These are phyloP conservation scores for Eublepharis macularius DNA, from an alignment of 2,113 vertebrate species.

Conservation along the genomic window DNA sequence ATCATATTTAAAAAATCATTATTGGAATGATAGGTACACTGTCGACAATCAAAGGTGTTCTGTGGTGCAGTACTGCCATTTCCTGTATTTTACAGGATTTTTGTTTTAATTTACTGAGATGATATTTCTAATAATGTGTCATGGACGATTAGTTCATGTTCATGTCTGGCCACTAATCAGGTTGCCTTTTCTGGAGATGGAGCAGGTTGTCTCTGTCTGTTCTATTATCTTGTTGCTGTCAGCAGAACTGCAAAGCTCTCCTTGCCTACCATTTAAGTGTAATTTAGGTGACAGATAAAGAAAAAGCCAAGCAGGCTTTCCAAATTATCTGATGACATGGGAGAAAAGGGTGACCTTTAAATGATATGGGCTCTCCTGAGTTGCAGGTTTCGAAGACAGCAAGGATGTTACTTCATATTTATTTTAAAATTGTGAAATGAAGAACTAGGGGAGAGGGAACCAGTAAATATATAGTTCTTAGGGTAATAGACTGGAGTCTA, in stretches of 20 bases:
- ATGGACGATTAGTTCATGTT: constrained; percentile 29
- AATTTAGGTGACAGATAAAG: constrained; percentile 30
- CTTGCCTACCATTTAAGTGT: constrained; percentile 32
- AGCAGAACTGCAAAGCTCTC: constrained; percentile 30
- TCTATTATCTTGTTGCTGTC: neutral
- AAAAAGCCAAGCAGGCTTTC: constrained; percentile 27
- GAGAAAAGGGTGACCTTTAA: constrained; percentile 53
- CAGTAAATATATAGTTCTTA: too few species aligned
- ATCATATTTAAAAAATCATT: neutral
- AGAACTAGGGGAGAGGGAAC: neutral
- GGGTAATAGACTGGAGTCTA: too few species aligned
- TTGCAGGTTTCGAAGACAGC: constrained; percentile 1
- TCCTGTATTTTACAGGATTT: constrained; percentile 5
- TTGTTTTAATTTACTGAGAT: neutral
- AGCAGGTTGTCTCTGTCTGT: constrained; percentile 18
- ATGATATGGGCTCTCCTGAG: constrained; percentile 1
- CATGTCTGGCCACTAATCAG: constrained; percentile 31
- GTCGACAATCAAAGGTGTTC: neutral
- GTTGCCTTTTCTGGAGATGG: constrained; percentile 32
- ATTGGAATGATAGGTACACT: neutral
- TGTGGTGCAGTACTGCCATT: constrained; percentile 3
- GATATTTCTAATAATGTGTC: constrained; percentile 20
- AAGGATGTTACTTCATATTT: neutral
- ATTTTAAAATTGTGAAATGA: constrained; percentile 11
- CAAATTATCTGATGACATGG: constrained; percentile 15